Percentiles rank a stretch among this genome's conserved stretches.
Conservation (phyloP, 2,113 vertebrate genomes). For the Malurus elegans region DNA sequence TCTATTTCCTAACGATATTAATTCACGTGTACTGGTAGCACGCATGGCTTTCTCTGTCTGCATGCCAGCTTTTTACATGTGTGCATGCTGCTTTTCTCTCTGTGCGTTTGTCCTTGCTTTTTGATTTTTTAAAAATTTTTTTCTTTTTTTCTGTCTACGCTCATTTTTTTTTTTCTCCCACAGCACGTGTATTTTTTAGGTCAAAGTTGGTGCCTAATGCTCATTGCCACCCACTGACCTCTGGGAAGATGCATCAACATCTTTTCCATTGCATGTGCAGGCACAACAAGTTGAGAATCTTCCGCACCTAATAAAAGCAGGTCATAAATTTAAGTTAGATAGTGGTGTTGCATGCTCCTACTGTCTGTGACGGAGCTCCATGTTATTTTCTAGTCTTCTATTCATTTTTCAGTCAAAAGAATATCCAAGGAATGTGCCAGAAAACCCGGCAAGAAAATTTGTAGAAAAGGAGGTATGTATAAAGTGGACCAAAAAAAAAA, state of each 20-base stretch:
- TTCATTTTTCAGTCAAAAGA: slow-evolving; percentile 99
- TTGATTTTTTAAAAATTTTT: neutral
- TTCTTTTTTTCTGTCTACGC: slow-evolving; percentile 41
- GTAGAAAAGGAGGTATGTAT: slow-evolving; percentile 99
- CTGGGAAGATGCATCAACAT: slow-evolving; percentile 85
- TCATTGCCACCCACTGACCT: slow-evolving; percentile 79
- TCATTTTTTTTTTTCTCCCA: slow-evolving; percentile 73
- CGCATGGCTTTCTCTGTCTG: slow-evolving; percentile 85
- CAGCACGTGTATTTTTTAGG: slow-evolving; percentile 83
- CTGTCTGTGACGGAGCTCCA: slow-evolving; percentile 92
- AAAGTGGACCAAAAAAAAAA: slow-evolving; percentile 69
- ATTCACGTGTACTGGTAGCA: slow-evolving; percentile 73
- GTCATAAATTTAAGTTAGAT: slow-evolving; percentile 76
- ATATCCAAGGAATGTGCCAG: slow-evolving; percentile 99
- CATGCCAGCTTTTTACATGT: slow-evolving; percentile 80
- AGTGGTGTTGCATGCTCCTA: slow-evolving; percentile 92
- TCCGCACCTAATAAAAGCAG: slow-evolving; percentile 75
- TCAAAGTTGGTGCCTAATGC: slow-evolving; percentile 76
- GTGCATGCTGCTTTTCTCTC: slow-evolving; percentile 83
- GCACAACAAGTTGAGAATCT: slow-evolving; percentile 81
- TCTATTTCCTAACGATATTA: slow-evolving; percentile 75
- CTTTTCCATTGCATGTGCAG: slow-evolving; percentile 88
- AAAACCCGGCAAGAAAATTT: slow-evolving; percentile 99
- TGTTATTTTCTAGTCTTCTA: slow-evolving; percentile 99
- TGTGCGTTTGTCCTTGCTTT: slow-evolving; percentile 52